Conservation (phyloP, 2,113 vertebrate genomes). For the Ictalurus punctatus region DNA sequence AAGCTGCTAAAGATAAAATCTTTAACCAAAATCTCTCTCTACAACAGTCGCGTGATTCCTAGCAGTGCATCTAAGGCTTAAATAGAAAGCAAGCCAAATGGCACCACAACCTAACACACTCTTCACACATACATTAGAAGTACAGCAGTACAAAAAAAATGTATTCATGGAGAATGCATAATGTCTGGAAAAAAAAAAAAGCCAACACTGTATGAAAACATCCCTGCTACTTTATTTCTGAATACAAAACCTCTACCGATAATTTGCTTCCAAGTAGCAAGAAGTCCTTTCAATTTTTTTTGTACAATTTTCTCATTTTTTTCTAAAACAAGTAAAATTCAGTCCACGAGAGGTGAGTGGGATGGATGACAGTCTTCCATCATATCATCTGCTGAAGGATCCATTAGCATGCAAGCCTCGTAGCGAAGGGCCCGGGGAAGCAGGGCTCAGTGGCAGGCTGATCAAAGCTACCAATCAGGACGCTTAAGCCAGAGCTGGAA, state of each 20-base stretch:
- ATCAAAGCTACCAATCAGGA: conserved; percentile 72
- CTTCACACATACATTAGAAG: conserved; percentile 74
- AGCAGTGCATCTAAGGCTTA: conserved; percentile 59
- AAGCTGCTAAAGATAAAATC: conserved; percentile 43
- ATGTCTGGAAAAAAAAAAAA: conserved; percentile 76
- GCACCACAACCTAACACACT: conserved; percentile 77
- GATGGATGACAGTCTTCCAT: conserved; percentile 94
- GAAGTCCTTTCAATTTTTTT: conserved; percentile 92
- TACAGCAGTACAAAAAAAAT: conserved; percentile 98
- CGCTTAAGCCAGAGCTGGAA: conserved; percentile 96
- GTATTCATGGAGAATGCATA: conserved; percentile 96
- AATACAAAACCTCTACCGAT: conserved; percentile 99
- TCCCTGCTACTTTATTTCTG: conserved; percentile 98
- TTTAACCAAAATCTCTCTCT: conserved; percentile 58
- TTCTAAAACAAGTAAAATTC: conserved; percentile 98
- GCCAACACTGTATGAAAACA: conserved; percentile 97
- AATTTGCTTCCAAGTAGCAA: conserved; percentile 98
- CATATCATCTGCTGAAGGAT: conserved; percentile 91
- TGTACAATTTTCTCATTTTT: conserved; percentile 70
- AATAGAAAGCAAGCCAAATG: conserved; percentile 62
- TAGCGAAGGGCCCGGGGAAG: conserved; percentile 83
- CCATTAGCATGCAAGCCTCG: conserved; percentile 99
- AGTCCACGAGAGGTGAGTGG: conserved; percentile 96
- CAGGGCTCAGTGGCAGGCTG: conserved; percentile 75
- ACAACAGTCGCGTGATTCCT: conserved; percentile 55